Evolutionary conservation across 2,888 invertebrate species (phyloP).

Genomic region (Trichogramma evanescens): DNA sequence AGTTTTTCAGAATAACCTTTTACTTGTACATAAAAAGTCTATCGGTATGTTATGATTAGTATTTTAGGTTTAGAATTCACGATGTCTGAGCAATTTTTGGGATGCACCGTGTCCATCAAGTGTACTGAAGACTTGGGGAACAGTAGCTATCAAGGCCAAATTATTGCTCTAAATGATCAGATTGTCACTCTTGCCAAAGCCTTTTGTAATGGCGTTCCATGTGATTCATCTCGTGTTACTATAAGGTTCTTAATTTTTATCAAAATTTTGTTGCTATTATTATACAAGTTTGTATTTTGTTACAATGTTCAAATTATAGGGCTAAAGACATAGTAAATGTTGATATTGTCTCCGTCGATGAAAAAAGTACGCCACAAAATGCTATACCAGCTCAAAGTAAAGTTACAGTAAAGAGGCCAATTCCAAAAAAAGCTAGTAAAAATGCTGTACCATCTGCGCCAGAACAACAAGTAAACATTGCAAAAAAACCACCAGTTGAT

Average conservation of each 20-base stretch:
- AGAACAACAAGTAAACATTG: constrained; percentile 26
- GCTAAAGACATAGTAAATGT: constrained; percentile 69
- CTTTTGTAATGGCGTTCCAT: constrained; percentile 71
- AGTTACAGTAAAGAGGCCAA: constrained; percentile 52
- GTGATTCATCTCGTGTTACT: constrained; percentile 56
- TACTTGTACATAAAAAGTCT: not conserved
- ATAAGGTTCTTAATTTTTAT: constrained; percentile 51
- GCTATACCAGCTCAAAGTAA: constrained; percentile 47
- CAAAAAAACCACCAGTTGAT: constrained; percentile 30
- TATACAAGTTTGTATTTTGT: not conserved
- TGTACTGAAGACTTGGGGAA: constrained; percentile 71
- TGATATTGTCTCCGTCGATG: constrained; percentile 64
- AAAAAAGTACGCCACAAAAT: constrained; percentile 40
- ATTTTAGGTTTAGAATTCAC: constrained; percentile 3
- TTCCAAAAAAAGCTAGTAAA: constrained; percentile 51
- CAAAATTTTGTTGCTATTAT: not conserved
- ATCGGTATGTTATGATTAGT: not conserved
- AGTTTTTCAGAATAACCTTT: constrained; percentile 5
- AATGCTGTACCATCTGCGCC: constrained; percentile 26
- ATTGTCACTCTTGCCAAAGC: constrained; percentile 71
- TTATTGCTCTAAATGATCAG: constrained; percentile 64
- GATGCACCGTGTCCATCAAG: constrained; percentile 77
- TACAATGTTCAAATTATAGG: constrained; percentile 43
- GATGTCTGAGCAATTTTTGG: constrained; percentile 48
- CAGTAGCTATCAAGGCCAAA: constrained; percentile 64